phyloP scores from a whole-genome alignment of 2,113 vertebrate species.

The Phoenicopterus ruber region DNA sequence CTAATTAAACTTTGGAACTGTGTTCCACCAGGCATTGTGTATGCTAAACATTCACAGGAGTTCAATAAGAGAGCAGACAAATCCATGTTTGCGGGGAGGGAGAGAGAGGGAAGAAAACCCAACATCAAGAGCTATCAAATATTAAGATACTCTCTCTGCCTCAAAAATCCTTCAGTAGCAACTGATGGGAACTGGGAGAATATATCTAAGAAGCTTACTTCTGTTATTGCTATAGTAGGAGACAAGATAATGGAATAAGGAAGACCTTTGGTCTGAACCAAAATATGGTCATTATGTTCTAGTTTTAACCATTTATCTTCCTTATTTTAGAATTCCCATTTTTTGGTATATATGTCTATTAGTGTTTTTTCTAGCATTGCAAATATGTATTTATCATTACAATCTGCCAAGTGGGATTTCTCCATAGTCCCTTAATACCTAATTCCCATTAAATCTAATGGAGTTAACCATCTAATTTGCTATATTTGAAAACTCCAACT shows the following conservation, averaged over 20 bases:
- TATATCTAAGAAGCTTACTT: neutral
- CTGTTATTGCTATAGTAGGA: neutral
- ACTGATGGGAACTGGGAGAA: neutral
- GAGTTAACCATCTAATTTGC: neutral
- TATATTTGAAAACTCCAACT: neutral
- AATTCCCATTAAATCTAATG: neutral
- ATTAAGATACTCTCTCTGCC: neutral
- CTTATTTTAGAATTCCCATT: neutral
- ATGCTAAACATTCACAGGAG: neutral
- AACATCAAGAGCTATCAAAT: neutral
- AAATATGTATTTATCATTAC: neutral
- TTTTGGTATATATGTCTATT: neutral
- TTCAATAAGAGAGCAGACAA: constrained; percentile 15
- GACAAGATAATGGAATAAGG: neutral
- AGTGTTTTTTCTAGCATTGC: neutral
- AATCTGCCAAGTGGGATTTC: neutral
- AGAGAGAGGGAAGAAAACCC: neutral
- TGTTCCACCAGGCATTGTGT: neutral
- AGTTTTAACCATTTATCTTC: neutral
- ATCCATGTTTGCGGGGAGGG: neutral
- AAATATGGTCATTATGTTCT: neutral
- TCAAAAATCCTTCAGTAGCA: neutral
- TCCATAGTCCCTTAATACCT: neutral
- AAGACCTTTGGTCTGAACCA: neutral
- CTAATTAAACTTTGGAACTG: constrained; percentile 3